Conservation (phyloP, 2,797 vertebrate genomes). For the Dromococcyx pavoninus region DNA sequence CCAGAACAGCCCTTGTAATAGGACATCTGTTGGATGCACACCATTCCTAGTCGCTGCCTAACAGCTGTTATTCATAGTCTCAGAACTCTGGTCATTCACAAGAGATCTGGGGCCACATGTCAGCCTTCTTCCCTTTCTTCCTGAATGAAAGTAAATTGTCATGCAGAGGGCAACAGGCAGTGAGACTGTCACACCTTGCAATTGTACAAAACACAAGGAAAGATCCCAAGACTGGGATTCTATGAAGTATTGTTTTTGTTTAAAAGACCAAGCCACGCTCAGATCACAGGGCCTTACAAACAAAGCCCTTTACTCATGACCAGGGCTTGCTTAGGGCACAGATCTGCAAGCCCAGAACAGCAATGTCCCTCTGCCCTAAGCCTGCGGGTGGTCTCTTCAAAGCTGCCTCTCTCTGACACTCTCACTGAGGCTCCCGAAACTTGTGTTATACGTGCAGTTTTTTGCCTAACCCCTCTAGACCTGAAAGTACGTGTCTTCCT, state of each 20-base stretch:
- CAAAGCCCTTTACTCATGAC: not conserved
- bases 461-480: not conserved
- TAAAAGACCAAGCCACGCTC: not conserved
- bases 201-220: not conserved
- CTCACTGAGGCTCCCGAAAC: not conserved
- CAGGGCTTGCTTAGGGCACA: not conserved
- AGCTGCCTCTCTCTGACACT: not conserved
- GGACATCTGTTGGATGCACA: not conserved
- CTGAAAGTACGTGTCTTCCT: not conserved
- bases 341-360: not conserved
- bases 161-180: not conserved
- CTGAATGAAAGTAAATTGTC: not conserved
- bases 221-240: not conserved
- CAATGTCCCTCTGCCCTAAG: not conserved
- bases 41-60: not conserved
- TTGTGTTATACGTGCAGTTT: fast-evolving
- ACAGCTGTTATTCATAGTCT: not conserved
- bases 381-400: not conserved
- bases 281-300: not conserved
- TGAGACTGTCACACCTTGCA: not conserved
- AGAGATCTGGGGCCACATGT: not conserved
- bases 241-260: not conserved
- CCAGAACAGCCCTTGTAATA: not conserved
- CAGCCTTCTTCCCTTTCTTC: not conserved
- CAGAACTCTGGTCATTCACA: not conserved